A percentile compares a stretch with the other conserved stretches of the same genome.
phyloP scores from a whole-genome alignment of 2,888 invertebrate genomes.

The Danaus chrysippus region DNA sequence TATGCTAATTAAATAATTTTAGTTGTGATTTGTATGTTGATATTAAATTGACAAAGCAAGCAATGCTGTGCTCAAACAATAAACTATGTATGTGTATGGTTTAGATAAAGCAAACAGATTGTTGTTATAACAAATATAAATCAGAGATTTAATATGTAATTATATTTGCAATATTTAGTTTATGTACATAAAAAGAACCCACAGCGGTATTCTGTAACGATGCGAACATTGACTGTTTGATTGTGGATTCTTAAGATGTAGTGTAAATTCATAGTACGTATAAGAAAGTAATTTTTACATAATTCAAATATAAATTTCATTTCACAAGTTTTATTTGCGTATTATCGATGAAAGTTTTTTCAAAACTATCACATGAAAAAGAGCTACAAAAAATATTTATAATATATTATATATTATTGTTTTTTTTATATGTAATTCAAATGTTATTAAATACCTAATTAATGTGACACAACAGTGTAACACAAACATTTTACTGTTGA shows the following conservation, averaged over 20 bases:
- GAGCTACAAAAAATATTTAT: no score
- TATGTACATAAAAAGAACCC: not conserved
- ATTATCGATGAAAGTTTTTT: no score
- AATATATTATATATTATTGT: no score
- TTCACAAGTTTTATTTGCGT: no score
- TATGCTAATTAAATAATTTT: slow-evolving; percentile 1
- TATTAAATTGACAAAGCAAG: slow-evolving; percentile 8
- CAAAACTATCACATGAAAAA: no score
- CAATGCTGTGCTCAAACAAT: slow-evolving; percentile 2
- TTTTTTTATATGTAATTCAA: not conserved
- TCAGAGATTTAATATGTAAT: not conserved
- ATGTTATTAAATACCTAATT: not conserved
- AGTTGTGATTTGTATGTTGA: slow-evolving; percentile 6
- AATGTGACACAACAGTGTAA: not conserved
- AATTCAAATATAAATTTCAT: no score
- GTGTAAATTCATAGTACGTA: no score
- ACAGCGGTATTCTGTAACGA: no score
- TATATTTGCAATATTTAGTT: not conserved
- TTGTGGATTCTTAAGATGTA: no score
- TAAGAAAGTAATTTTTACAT: no score
- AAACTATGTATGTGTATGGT: not conserved
- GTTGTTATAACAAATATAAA: not conserved
- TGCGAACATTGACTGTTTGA: no score
- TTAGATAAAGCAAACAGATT: not conserved
- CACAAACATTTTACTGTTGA: slow-evolving; percentile 13